Conservation (phyloP, 2,888 invertebrate species). For the Drosophila bunnanda region DNA sequence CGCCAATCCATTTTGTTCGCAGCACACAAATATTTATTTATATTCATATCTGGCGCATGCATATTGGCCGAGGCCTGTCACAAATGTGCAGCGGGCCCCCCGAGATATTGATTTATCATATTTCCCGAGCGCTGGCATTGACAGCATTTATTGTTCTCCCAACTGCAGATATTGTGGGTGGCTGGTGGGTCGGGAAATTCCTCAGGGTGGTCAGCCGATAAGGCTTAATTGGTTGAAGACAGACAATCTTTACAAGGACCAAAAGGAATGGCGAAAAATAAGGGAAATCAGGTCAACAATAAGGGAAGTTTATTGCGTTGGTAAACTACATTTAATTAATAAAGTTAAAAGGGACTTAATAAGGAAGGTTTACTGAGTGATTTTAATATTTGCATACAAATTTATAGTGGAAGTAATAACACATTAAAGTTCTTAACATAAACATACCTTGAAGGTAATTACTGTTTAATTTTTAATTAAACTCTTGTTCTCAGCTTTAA, state of each 20-base stretch:
- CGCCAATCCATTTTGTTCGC: slow-evolving; percentile 33
- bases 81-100: slow-evolving; percentile 16
- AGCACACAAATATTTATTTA: slow-evolving; percentile 38
- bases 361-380: neutral
- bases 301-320: neutral
- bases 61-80: slow-evolving; percentile 22
- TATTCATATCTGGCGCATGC: slow-evolving; percentile 38
- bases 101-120: slow-evolving; percentile 75
- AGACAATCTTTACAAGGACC: neutral
- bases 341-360: neutral
- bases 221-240: slow-evolving; percentile 31
- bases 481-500: neutral
- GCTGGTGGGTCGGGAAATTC: neutral
- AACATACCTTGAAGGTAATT: neutral
- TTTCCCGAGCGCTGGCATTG: slow-evolving; percentile 58
- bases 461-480: neutral
- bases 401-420: neutral
- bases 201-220: neutral
- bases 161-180: slow-evolving; percentile 4
- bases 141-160: slow-evolving; percentile 60
- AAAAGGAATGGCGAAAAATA: neutral
- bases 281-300: neutral
- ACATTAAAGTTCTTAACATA: neutral
- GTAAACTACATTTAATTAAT: neutral
- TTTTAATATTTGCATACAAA: no score